A percentile compares a stretch with the other conserved stretches of the same genome.
phyloP scores from a whole-genome alignment of 2,113 vertebrate genomes.

The Varanus salvator region DNA sequence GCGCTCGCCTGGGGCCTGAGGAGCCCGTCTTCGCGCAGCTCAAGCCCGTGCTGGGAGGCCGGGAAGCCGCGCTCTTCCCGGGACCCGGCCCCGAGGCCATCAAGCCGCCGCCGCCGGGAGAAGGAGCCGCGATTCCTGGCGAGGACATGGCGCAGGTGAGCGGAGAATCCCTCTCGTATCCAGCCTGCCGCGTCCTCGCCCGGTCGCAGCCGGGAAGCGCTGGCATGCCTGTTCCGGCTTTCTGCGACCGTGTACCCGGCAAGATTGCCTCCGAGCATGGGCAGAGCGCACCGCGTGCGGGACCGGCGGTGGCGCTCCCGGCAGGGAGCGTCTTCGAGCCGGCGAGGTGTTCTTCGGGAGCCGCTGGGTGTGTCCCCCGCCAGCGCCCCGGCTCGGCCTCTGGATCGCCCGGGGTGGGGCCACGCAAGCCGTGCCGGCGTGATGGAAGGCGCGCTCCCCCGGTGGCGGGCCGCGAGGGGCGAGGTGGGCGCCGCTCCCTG shows the following conservation, averaged over 20 bases:
- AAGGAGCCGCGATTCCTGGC: constrained; percentile 60
- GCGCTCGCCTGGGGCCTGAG: constrained; percentile 81
- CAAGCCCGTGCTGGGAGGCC: constrained; percentile 83
- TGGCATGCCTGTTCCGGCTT: neutral
- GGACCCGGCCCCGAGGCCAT: constrained; percentile 57
- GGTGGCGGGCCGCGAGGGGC: too few species aligned
- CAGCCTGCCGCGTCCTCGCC: too few species aligned
- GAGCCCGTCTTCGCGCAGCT: constrained; percentile 83
- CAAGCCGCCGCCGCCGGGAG: constrained; percentile 54
- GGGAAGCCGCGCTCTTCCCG: constrained; percentile 78
- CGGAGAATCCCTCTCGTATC: neutral
- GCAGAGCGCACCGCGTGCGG: neutral
- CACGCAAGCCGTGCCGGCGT: neutral
- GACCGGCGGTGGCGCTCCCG: neutral
- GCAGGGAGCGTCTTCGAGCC: neutral
- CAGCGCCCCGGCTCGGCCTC: too few species aligned
- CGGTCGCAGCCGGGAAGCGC: neutral
- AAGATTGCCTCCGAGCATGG: neutral
- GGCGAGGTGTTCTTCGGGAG: neutral
- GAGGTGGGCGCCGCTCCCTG: too few species aligned
- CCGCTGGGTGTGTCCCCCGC: neutral
- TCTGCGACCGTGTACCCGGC: accelerated
- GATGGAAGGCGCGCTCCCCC: neutral
- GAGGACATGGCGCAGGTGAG: constrained; percentile 80
- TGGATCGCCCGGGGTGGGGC: neutral